These are phyloP conservation scores for Styela clava DNA, from an alignment of 23 tunicate species.

Conservation along the genomic window DNA sequence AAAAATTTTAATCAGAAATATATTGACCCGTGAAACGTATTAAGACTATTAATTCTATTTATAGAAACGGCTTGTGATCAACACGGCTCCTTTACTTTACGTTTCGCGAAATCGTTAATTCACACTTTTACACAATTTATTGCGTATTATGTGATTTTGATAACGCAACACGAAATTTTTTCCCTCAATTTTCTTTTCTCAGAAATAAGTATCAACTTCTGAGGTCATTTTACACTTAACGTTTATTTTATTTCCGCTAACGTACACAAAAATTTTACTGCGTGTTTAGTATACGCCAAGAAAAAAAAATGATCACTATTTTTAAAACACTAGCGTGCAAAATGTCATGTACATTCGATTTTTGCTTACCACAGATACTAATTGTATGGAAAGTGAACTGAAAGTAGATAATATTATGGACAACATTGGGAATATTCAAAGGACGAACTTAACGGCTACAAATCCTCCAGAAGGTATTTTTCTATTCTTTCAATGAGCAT, in stretches of 20 bases:
- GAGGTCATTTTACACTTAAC: neutral
- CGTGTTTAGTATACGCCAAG: neutral
- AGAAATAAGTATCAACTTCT: neutral
- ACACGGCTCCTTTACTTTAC: neutral
- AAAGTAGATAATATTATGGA: neutral
- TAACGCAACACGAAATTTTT: neutral
- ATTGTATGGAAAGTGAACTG: neutral
- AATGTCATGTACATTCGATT: neutral
- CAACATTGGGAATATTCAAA: neutral
- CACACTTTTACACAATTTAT: neutral
- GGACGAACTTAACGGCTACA: neutral
- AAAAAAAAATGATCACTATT: neutral
- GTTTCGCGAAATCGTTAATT: neutral
- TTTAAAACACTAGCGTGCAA: neutral
- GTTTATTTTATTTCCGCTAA: neutral
- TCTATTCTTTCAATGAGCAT: too few species aligned
- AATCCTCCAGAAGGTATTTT: slow-evolving; percentile 18
- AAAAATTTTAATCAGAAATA: too few species aligned
- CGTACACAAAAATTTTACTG: neutral
- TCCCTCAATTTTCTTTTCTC: neutral
- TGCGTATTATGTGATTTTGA: neutral
- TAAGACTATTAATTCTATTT: neutral
- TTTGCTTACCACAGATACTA: neutral
- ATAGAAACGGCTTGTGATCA: neutral
- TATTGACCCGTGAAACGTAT: neutral